Conservation (phyloP, 1,140 invertebrate species). For the Drosophila miranda region DNA sequence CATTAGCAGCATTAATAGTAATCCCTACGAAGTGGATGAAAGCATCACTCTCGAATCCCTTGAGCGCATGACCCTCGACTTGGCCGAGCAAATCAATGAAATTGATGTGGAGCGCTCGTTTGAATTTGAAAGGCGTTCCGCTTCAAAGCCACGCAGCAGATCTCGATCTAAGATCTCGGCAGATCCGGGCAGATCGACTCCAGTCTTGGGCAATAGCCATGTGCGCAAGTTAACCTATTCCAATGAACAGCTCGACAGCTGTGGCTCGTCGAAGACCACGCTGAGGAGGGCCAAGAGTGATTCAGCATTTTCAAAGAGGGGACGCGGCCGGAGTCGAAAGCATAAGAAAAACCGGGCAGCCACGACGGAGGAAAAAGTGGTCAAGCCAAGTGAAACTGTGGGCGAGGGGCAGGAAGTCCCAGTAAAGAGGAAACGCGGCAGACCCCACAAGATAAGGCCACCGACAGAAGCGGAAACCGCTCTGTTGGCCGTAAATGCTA, state of each 20-base stretch:
- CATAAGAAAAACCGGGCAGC: conserved; percentile 16
- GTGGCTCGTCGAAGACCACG: not conserved
- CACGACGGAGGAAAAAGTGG: conserved; percentile 26
- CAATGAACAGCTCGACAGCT: conserved; percentile 44
- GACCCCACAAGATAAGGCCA: conserved; percentile 26
- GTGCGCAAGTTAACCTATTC: conserved; percentile 66
- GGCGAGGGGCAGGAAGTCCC: not conserved
- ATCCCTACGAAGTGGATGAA: conserved; percentile 29
- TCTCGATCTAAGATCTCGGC: conserved; percentile 33
- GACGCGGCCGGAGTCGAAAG: not conserved
- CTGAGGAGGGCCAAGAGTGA: conserved; percentile 42
- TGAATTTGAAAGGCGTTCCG: conserved; percentile 61
- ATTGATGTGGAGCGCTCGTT: conserved; percentile 59
- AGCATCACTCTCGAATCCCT: conserved; percentile 52
- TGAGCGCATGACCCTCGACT: conserved; percentile 48
- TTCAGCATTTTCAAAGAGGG: conserved; percentile 18
- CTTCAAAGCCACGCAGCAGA: conserved; percentile 49
- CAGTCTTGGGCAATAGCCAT: conserved; percentile 19
- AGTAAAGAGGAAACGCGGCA: conserved; percentile 33
- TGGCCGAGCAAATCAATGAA: conserved; percentile 54
- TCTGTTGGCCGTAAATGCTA: no score
- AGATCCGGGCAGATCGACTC: conserved; percentile 4
- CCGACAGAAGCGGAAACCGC: not conserved
- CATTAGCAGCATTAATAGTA: conserved; percentile 14
- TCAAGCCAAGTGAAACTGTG: not conserved